Evolutionary conservation across 2,113 vertebrate genomes (phyloP).

Genomic region (Protobothrops flavoviridis): DNA sequence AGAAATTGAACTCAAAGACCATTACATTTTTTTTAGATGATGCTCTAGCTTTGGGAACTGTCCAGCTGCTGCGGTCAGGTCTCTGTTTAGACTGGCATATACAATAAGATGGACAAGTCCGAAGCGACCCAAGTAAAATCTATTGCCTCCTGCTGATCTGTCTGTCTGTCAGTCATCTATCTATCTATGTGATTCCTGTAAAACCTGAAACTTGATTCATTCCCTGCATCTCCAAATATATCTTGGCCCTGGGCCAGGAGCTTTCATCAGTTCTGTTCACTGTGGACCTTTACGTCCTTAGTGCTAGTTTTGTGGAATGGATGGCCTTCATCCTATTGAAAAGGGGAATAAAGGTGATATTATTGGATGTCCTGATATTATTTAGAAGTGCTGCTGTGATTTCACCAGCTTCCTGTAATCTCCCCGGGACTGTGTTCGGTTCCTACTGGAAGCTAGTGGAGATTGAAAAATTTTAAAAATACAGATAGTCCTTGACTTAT

Average conservation of each 20-base stretch:
- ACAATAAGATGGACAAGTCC: background rate
- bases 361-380: too few species aligned
- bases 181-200: background rate
- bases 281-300: background rate
- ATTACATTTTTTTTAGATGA: background rate
- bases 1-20: background rate
- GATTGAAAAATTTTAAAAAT: too few species aligned
- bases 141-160: background rate
- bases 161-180: background rate
- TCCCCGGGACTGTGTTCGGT: too few species aligned
- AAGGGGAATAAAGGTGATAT: too few species aligned
- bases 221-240: background rate
- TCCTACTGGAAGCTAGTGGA: too few species aligned
- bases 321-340: too few species aligned
- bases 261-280: background rate
- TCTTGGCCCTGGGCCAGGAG: background rate
- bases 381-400: too few species aligned
- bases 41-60: background rate
- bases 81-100: background rate
- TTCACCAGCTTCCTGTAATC: too few species aligned
- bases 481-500: too few species aligned
- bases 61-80: background rate
- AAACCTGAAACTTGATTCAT: background rate
- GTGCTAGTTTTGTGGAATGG: background rate
- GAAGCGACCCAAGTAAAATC: background rate